These are phyloP conservation scores for Pseudochirops corinnae DNA, from an alignment of 2,797 vertebrate species.

Conservation along the genomic window DNA sequence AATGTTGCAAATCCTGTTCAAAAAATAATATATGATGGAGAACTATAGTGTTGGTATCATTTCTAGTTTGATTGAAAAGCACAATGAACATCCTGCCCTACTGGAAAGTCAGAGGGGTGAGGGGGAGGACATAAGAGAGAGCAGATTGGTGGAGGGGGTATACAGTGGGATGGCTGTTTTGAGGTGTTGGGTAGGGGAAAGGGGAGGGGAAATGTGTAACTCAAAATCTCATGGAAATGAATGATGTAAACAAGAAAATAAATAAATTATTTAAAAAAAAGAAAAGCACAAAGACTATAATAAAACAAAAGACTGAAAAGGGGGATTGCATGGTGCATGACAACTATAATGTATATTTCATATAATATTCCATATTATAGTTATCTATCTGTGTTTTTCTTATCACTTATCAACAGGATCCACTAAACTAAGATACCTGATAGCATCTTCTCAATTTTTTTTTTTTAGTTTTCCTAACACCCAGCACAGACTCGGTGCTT, in stretches of 20 bases:
- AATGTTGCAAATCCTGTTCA: not conserved
- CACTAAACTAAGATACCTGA: not conserved
- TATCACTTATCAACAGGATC: not conserved
- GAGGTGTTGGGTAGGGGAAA: no score
- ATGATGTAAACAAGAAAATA: no score
- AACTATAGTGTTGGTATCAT: not conserved
- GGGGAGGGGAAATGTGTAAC: no score
- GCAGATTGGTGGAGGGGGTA: no score
- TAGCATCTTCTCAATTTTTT: not conserved
- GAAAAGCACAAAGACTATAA: not conserved
- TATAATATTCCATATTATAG: not conserved
- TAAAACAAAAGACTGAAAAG: not conserved
- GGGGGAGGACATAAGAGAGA: no score
- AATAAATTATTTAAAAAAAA: no score
- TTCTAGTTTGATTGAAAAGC: not conserved
- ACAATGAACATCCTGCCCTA: not conserved
- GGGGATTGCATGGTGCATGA: not conserved
- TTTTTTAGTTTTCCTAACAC: not conserved
- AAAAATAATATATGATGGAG: not conserved
- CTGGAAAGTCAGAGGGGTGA: no score
- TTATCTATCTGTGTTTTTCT: not conserved
- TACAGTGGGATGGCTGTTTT: no score
- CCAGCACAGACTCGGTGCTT: not conserved
- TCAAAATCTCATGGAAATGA: no score
- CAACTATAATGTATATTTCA: not conserved